Evolutionary conservation across 2,797 vertebrate genomes (phyloP).

Genomic region (Brotula barbata): DNA sequence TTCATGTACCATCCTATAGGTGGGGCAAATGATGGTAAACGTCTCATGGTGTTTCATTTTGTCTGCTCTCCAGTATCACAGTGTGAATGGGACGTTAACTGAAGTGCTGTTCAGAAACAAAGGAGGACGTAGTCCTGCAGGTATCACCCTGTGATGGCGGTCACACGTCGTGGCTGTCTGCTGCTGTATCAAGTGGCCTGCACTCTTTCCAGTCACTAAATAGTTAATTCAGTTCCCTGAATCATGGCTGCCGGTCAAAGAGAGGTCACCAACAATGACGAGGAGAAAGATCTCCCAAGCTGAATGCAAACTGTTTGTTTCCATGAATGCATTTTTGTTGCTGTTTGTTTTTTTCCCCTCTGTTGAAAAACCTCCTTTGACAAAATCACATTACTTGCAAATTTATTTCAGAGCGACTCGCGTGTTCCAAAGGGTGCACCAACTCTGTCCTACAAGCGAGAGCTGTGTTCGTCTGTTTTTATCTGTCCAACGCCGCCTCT

Average conservation of each 20-base stretch:
- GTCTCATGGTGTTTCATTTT: slow-evolving; percentile 28
- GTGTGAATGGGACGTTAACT: slow-evolving; percentile 28
- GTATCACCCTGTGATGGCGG: slow-evolving; percentile 32
- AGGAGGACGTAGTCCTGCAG: slow-evolving; percentile 19
- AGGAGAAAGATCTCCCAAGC: not conserved
- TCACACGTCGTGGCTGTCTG: no score
- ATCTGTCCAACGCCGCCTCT: not conserved
- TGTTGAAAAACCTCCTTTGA: no score
- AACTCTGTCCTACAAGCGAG: not conserved
- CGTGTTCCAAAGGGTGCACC: no score
- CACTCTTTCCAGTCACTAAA: slow-evolving; percentile 39
- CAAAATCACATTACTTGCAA: no score
- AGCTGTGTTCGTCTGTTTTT: not conserved
- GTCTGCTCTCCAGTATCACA: slow-evolving; percentile 33
- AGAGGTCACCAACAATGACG: not conserved
- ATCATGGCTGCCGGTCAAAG: slow-evolving; percentile 17
- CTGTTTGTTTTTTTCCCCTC: not conserved
- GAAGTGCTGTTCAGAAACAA: slow-evolving; percentile 35
- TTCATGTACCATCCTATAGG: slow-evolving; percentile 13
- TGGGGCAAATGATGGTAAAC: slow-evolving; percentile 21
- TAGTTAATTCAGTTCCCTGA: slow-evolving; percentile 45
- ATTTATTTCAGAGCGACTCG: no score
- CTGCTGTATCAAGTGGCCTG: slow-evolving; percentile 30
- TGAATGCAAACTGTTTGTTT: not conserved
- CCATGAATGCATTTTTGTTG: not conserved